These are phyloP conservation scores for Cygnus atratus DNA, from an alignment of 2,113 vertebrate genomes.

Conservation along the genomic window DNA sequence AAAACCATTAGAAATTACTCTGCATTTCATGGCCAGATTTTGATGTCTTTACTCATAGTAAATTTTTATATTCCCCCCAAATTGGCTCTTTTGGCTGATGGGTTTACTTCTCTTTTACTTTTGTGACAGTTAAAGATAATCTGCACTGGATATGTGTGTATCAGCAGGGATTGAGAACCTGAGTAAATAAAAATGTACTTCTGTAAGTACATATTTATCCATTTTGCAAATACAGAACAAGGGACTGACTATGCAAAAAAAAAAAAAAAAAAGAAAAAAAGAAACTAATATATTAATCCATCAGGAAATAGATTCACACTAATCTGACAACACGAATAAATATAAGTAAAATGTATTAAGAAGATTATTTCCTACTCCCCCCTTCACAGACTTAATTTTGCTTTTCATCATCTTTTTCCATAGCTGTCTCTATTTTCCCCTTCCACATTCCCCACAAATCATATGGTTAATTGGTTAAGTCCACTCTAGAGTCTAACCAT, in stretches of 20 bases:
- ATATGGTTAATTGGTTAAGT: slow-evolving; percentile 32
- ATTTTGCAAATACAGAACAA: background rate
- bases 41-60: background rate
- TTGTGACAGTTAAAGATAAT: background rate
- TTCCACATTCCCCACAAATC: background rate
- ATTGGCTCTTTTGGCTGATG: background rate
- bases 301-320: background rate
- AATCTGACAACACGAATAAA: background rate
- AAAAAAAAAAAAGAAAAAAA: background rate
- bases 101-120: background rate
- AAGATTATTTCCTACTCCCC: slow-evolving; percentile 1
- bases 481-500: background rate
- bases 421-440: background rate
- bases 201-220: rapidly evolving
- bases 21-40: background rate
- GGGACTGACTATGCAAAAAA: background rate
- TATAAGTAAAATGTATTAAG: background rate
- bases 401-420: background rate
- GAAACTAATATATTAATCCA: background rate
- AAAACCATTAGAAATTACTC: slow-evolving; percentile 35
- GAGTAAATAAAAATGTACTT: background rate
- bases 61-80: background rate
- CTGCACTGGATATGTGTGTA: rapidly evolving
- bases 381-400: slow-evolving; percentile 20
- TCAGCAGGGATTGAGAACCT: background rate